A percentile compares a stretch with the other conserved stretches of the same genome.
phyloP scores from a whole-genome alignment of 2,113 vertebrate genomes.

The Phylloscopus whistleri region DNA sequence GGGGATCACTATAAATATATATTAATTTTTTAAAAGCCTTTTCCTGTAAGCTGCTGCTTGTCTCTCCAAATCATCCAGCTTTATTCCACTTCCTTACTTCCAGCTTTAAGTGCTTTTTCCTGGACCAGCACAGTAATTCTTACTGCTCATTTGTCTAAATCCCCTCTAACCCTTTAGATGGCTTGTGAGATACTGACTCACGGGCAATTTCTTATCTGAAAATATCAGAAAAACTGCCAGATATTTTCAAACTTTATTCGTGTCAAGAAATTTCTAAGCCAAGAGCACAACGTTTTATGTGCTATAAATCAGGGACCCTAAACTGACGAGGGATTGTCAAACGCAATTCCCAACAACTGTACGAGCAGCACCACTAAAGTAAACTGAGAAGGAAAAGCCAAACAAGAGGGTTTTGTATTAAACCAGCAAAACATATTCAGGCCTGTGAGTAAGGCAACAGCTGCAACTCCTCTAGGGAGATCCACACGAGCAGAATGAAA shows the following conservation, averaged over 20 bases:
- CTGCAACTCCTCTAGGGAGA: conserved; percentile 33
- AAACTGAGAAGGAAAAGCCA: conserved; percentile 42
- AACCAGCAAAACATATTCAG: conserved; percentile 44
- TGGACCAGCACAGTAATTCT: neutral
- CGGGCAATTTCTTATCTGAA: neutral
- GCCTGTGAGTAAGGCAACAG: conserved; percentile 57
- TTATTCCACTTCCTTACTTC: neutral
- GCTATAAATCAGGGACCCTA: neutral
- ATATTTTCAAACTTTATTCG: neutral
- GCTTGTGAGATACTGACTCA: neutral
- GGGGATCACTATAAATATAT: neutral
- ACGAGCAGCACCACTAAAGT: neutral
- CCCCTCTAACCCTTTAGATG: neutral
- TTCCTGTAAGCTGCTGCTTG: neutral
- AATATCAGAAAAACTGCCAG: neutral
- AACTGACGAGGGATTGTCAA: neutral
- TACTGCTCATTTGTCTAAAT: neutral
- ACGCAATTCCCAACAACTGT: conserved; percentile 12
- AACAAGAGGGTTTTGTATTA: conserved; percentile 52
- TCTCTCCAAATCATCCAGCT: neutral
- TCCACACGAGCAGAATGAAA: conserved; percentile 10
- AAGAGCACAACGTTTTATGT: neutral
- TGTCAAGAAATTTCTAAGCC: neutral
- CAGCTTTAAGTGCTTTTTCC: neutral
- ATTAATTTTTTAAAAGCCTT: neutral